Evolutionary conservation across 2,797 vertebrate species (phyloP).

Genomic region (Myotis planiceps): DNA sequence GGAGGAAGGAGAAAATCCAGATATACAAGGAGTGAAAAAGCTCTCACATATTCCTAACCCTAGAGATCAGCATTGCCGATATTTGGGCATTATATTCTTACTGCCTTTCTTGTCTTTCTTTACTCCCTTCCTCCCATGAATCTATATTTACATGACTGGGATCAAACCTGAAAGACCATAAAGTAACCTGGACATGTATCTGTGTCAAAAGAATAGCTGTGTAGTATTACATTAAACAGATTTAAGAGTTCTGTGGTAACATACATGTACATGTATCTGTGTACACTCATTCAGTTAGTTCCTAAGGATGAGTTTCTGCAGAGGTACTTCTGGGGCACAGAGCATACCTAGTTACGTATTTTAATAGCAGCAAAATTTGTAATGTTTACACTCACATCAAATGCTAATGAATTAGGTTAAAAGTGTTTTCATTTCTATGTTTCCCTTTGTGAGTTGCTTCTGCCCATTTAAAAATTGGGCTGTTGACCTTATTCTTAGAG

Average conservation of each 20-base stretch:
- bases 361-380: constrained; percentile 3
- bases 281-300: not conserved
- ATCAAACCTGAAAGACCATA: not conserved
- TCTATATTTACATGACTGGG: not conserved
- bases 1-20: not conserved
- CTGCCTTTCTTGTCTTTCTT: not conserved
- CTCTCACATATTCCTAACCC: not conserved
- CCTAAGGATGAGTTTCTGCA: not conserved
- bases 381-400: not conserved
- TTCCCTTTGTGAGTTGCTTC: constrained; percentile 9
- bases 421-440: constrained; percentile 13
- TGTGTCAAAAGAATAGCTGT: not conserved
- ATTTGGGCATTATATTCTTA: not conserved
- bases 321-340: not conserved
- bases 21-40: not conserved
- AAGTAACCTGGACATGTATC: not conserved
- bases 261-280: not conserved
- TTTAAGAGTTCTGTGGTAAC: not conserved
- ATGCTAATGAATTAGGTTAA: not conserved
- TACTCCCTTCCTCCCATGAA: not conserved
- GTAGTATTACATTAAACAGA: not conserved
- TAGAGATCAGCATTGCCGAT: not conserved
- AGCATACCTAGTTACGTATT: not conserved
- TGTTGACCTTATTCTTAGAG: not conserved
- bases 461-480: constrained; percentile 15